Evolutionary conservation across 2,113 vertebrate genomes (phyloP), one percentile per base, ranked within the genome.

Genomic region (Psilopogon haemacephalus): DNA sequence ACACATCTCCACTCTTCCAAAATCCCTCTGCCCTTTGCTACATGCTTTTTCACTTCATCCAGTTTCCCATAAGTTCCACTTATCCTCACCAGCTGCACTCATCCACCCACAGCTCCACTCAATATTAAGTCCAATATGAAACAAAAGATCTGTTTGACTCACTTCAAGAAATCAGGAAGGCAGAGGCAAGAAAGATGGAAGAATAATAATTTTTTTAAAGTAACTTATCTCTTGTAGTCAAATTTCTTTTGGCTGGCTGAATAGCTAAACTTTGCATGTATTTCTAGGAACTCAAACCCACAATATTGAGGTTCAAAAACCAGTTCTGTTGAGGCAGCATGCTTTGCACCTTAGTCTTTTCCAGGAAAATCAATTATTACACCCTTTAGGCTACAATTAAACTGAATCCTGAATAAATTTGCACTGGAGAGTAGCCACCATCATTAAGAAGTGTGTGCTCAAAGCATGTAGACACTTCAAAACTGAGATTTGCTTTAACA

Each of bases 151-250:
- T 0, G 0, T 42, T 64, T 69, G 27, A 75, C 17, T 35, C 16
- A 50, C 30, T 54, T 81, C 35, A 70, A 77, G 48, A 59, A 70
- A 58, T 4, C 28, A 55, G 37, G 40, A 65, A 24, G 24, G 60
- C 13, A 59, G 28, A 59, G 10, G 19, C 18, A 60, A 24, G 32
- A 86, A 86, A 69, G 38, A 46, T 32, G 9, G 38, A 80, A 37
- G 20, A 64, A 55, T 30, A 75, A 21, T 21, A 7, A 35, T 12
- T 11, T 55, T n/a, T n/a, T n/a, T n/a, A 46, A 38, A 7, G 3
- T 1, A 15, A 11, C 8, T 19, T 0, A 24, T 11, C 5, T 19
- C 40, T 52, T 62, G 3, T 15, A 14, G 63, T 56, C 6, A 26
- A 59, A 32, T 16, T 23, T 33, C 7, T 17, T 26, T 35, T 42